Evolutionary conservation across 2,113 vertebrate species (phyloP).

Genomic region (Nesogale talazaci): DNA sequence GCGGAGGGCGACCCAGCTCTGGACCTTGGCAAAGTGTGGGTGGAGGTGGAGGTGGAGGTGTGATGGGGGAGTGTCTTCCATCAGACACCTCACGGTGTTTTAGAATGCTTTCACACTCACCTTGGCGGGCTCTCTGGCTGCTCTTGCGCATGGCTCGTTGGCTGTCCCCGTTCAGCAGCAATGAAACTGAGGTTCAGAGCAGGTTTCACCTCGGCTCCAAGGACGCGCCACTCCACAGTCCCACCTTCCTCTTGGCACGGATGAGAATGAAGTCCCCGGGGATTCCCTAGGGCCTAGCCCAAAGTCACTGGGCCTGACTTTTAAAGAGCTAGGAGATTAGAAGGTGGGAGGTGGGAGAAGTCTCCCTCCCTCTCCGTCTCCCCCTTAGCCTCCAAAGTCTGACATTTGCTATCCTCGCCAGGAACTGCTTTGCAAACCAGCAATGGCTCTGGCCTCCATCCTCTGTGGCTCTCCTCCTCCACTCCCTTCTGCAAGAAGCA

Average conservation of each 20-base stretch:
- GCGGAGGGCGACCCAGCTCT: background rate
- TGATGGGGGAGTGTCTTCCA: rapidly evolving
- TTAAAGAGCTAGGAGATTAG: background rate
- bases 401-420: constrained; percentile 37
- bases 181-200: background rate
- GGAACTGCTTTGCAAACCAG: constrained; percentile 1
- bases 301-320: no score
- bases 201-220: background rate
- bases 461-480: background rate
- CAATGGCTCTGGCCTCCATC: background rate
- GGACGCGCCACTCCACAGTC: background rate
- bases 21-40: background rate
- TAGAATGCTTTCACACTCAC: background rate
- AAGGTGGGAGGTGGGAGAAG: background rate
- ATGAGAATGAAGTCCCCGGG: background rate
- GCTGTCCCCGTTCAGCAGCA: background rate
- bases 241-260: background rate
- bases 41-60: no score
- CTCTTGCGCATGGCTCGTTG: background rate
- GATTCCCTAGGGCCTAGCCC: background rate
- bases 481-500: constrained; percentile 26
- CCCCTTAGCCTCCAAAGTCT: background rate
- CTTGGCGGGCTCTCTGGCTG: background rate
- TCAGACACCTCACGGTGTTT: background rate
- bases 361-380: no score